Evolutionary conservation across 1,140 invertebrate genomes (phyloP).

Genomic region (Chironomus striatipennis): DNA sequence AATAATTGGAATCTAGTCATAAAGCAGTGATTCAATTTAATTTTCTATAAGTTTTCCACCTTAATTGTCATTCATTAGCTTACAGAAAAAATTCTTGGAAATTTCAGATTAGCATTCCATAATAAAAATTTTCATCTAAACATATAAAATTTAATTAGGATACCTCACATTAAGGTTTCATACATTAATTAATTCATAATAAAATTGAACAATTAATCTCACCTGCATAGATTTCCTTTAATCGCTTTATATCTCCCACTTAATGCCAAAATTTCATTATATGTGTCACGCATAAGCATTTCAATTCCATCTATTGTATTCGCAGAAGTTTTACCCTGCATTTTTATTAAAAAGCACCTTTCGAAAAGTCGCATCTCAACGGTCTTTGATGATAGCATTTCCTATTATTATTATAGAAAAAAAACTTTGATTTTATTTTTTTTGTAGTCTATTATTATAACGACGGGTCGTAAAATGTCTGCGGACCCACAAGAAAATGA

Average conservation of each 20-base stretch:
- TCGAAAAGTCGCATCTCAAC: conserved; percentile 15
- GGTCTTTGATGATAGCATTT: neutral
- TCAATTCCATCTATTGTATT: neutral
- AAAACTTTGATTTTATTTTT: neutral
- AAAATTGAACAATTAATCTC: neutral
- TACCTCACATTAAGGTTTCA: too few relatives aligned
- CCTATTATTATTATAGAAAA: neutral
- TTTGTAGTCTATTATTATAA: neutral
- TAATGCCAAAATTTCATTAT: neutral
- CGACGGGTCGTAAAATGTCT: neutral
- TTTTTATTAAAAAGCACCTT: neutral
- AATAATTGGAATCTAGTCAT: too few relatives aligned
- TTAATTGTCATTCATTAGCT: too few relatives aligned
- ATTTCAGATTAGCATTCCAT: too few relatives aligned
- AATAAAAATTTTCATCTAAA: too few relatives aligned
- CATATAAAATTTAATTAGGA: neutral
- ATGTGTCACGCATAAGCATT: neutral
- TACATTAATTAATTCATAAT: neutral
- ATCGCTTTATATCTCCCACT: neutral
- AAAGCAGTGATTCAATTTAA: too few relatives aligned
- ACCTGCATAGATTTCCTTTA: neutral
- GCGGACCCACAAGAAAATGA: neutral
- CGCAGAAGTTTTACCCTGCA: neutral
- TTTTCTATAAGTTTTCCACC: too few relatives aligned
- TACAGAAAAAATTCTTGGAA: too few relatives aligned